Base-by-base conservation (phyloP, 2,797 vertebrate species). In the Neomorphus geoffroyi region DNA sequence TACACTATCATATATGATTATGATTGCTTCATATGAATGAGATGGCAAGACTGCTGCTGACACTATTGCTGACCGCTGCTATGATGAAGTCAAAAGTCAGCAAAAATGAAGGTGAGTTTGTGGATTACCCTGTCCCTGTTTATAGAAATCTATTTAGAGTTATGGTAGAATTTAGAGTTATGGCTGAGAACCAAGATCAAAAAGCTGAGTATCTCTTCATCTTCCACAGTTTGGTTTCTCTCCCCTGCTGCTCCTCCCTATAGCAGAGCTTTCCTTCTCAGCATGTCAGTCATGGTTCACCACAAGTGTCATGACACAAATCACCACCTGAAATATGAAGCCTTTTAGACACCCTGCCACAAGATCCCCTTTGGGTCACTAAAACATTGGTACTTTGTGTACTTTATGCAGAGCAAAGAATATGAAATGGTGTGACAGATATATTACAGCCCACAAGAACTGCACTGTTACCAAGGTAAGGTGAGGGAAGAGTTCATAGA, bases 231-330 rank as follows among this genome's bases (percentile, higher is more conserved):
- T 39, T 73, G 28, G 28, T 53, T 73, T 39, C 41, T 46, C 9
- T 12, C 11, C 33, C 18, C 23, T 39, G 26, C 61, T 58, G 19
- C 32, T 19, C 26, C 21, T 50, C 19, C 35, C 26, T 18, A 7
- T 2, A 53, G 46, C 4, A 53, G 37, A 58, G 27, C 18, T 83
- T 77, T 51, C 54, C 64, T 22, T 41, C 41, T 54, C 79, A 75
- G 26, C 0, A 0, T 18, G 33, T 13, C 70, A 27, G 26, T 13
- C 1, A 0, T 8, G 24, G 27, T 11, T 75, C 72, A 33, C 43
- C 53, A 41, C 23, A 33, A 30, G 33, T 43, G 22, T 1, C 16
- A 12, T 5, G 58, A 37, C 69, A 66, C 7, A 58, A 66, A 67
- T 72, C 48, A 58, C 19, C 12, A 15, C 32, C 21, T 71, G 39